Conservation (phyloP, 2,113 vertebrate genomes). For the Callochromis pleurospilus region DNA sequence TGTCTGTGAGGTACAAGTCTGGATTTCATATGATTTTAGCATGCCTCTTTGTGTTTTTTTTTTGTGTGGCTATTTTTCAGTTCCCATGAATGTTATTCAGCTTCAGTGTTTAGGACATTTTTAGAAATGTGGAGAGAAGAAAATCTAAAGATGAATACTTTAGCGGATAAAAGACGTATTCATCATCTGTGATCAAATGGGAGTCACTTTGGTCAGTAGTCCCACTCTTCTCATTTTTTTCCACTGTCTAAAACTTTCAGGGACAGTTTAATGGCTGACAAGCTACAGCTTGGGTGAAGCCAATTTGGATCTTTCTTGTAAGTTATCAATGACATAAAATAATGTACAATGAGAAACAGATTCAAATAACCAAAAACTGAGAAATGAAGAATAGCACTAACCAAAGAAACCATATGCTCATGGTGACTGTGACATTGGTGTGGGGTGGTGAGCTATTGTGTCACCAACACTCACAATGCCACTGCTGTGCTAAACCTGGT, state of each 20-base stretch:
- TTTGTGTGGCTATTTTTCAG: not conserved
- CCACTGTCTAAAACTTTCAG: not conserved
- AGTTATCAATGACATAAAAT: not conserved
- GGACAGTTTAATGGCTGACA: not conserved
- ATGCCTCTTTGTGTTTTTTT: not conserved
- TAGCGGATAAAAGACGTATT: not conserved
- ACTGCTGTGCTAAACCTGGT: not conserved
- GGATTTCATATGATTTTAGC: slow-evolving; percentile 10
- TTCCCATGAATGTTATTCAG: not conserved
- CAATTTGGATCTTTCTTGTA: not conserved
- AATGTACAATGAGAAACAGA: not conserved
- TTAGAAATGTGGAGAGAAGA: not conserved
- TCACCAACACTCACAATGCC: not conserved
- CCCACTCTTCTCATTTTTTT: not conserved
- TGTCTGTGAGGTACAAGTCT: not conserved
- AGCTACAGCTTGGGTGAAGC: not conserved
- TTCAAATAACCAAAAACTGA: not conserved
- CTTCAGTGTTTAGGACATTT: not conserved
- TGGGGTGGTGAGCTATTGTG: not conserved
- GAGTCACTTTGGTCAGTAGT: not conserved
- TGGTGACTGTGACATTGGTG: not conserved
- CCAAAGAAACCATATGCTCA: not conserved
- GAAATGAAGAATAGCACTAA: not conserved
- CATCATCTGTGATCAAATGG: not conserved
- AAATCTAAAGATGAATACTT: not conserved